Conservation (phyloP, 2,113 vertebrate genomes). For the Suricata suricatta region DNA sequence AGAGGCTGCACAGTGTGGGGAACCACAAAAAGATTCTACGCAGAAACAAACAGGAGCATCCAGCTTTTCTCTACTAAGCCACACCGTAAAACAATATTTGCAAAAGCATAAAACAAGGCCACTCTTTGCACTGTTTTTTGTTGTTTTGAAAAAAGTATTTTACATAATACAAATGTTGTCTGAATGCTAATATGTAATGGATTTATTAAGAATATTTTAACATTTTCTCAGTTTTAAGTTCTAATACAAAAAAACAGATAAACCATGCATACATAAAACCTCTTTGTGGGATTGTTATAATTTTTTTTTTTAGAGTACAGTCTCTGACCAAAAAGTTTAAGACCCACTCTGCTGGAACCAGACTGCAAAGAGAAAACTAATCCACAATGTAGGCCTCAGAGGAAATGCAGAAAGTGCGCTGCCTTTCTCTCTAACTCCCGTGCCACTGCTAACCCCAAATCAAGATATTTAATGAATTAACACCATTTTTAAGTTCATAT, state of each 20-base stretch:
- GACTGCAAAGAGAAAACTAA: neutral
- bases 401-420: neutral
- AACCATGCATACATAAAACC: neutral
- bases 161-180: neutral
- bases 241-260: neutral
- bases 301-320: neutral
- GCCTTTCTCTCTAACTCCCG: neutral
- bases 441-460: neutral
- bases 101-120: neutral
- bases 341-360: neutral
- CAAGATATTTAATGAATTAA: slow-evolving; percentile 10
- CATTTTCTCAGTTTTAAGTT: slow-evolving; percentile 6
- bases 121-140: neutral
- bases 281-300: neutral
- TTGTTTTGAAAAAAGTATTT: slow-evolving; percentile 1
- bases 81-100: neutral
- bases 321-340: neutral
- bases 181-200: slow-evolving; percentile 4
- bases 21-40: neutral
- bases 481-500: neutral
- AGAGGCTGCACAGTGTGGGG: neutral
- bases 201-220: neutral
- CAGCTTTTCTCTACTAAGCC: neutral
- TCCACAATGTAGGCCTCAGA: neutral
- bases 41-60: neutral